Evolutionary conservation across 2,113 vertebrate species (phyloP), one percentile per base, ranked within the genome.

Genomic region (Urocolius indicus): DNA sequence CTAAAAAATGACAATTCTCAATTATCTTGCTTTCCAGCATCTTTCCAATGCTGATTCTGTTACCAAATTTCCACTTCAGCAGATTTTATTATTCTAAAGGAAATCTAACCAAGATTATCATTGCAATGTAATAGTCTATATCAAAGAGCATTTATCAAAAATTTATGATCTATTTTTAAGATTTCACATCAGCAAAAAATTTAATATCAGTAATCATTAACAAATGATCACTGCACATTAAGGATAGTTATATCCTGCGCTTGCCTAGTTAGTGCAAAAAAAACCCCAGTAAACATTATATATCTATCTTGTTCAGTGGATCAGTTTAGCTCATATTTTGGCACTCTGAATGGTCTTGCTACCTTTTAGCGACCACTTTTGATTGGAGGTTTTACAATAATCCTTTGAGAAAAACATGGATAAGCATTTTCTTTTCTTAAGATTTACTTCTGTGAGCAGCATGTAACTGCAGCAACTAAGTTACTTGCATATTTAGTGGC

Each of bases 71-170:
- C 43, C 55, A 67, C 45, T 92, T 71, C 46, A 77, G 13, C 17
- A 3, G 29, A 58, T 71, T 51, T n/a, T n/a, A 2, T 9, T 71
- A 66, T 85, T 92, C 89, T 20, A 83, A 94, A 83, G 32, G 29
- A 84, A 91, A 73, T 62, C 26, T 75, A 55, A 69, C 13, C 29
- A 36, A 65, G 38, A 48, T 55, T 66, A 76, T 38, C 16, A 52
- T 14, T 45, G 6, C 49, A 76, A 46, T 74, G 21, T 65, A 76
- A 32, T 8, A 81, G 16, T 54, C 51, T 74, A 36, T 68, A 91
- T 91, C n/a, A 93, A 91, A 91, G 18, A 59, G 14, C 54, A 91
- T 62, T 89, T 89, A n/a, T 87, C 91, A 73, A 34, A 72, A 92
- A 61, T 57, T 76, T 73, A 30, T 84, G 38, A 77, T 34, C 19